phyloP scores from a whole-genome alignment of 37 sponge, comb jelly and placozoan genomes.

The Halichondria panicea region DNA sequence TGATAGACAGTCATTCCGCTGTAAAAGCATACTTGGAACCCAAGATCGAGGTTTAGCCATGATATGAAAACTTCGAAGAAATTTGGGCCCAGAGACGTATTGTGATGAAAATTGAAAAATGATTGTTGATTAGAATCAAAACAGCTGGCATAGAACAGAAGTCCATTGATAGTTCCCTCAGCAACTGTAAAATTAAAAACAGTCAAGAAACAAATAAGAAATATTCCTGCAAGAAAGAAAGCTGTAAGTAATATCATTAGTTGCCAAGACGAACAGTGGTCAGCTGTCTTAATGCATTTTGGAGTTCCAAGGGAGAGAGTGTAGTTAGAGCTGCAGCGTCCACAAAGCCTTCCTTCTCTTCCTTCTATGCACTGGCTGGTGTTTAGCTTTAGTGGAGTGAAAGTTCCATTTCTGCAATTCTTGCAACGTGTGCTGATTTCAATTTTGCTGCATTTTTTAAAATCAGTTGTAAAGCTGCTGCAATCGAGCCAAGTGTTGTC shows the following conservation, averaged over 20 bases:
- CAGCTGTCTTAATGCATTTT: background rate
- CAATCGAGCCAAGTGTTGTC: too few relatives aligned
- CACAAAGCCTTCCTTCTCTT: constrained; percentile 9
- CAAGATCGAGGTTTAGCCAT: constrained; percentile 21
- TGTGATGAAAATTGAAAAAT: background rate
- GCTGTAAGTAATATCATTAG: too few relatives aligned
- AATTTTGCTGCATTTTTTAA: background rate
- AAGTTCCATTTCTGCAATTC: too few relatives aligned
- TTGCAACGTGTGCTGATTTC: too few relatives aligned
- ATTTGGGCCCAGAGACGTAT: too few relatives aligned
- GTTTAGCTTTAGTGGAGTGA: too few relatives aligned
- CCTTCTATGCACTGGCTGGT: background rate
- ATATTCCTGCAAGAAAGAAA: background rate
- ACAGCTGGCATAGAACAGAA: constrained; percentile 17
- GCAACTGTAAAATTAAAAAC: constrained; percentile 16
- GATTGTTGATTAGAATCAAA: background rate
- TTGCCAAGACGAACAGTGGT: too few relatives aligned
- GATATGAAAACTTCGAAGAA: constrained; percentile 8
- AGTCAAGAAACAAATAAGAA: background rate
- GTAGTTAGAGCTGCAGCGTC: background rate
- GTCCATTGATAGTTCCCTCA: constrained; percentile 19
- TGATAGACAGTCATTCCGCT: constrained; percentile 4
- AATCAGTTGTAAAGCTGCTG: too few relatives aligned
- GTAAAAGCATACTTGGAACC: constrained; percentile 17
- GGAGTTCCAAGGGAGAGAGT: background rate